Evolutionary conservation across 1,140 invertebrate species (phyloP), one percentile per base, ranked within the genome.

Genomic region (Dinoponera quadriceps): DNA sequence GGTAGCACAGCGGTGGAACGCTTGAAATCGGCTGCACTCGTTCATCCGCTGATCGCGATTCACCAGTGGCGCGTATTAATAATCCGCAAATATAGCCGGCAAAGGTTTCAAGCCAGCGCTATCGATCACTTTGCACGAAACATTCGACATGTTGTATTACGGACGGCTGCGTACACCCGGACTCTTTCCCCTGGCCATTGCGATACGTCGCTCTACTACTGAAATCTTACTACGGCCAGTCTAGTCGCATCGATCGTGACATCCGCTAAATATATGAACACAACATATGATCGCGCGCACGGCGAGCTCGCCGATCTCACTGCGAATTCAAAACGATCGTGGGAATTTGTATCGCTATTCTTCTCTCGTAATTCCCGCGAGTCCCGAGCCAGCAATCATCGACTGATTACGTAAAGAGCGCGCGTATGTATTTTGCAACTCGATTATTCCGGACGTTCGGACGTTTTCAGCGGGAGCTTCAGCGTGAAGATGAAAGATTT

Each of bases 101-200:
- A 77, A 80, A 84, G 81, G 82, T 87, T 84, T 62, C 68, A 49
- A 80, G 54, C 51, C 57, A 54, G 68, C 65, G 73, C 69, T 87
- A 87, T 87, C 68, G 86, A 86, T 49, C 73, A 85, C 81, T 62
- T 74, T 87, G 82, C 85, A 69, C 68, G 73, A 87, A 80, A 84
- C 69, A 75, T 86, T 86, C 66, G 86, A 86, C 62, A 29, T 81
- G 68, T 60, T 86, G 55, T 65, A 54, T 49, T 77, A 54, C 55
- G 59, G 33, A 18, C 59, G 57, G 20, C 20, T 33, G 49, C 29
- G 22, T 60, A 27, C 7, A 73, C 57, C 51, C 55, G 44, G 29
- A 74, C 55, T 82, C 29, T 82, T 60, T 48, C 60, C 38, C 18
- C 55, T 38, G 27, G 54, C n/a, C 27, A 38, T 55, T 38, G 25